These are phyloP conservation scores for Saturnia japonica DNA, from an alignment of 2,888 invertebrate species.

Conservation along the genomic window DNA sequence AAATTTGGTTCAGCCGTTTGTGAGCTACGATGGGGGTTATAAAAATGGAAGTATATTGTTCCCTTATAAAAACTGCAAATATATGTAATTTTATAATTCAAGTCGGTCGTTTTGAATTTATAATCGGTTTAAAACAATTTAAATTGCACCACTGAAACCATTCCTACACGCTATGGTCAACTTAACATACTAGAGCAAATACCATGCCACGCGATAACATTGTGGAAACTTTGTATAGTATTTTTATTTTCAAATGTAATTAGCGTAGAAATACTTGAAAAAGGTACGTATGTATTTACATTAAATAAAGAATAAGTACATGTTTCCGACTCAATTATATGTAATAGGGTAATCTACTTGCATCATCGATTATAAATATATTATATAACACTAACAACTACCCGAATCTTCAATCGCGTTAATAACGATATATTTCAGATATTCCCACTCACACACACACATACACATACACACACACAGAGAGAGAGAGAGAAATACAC, in stretches of 20 bases:
- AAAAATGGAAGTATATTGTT: too few species aligned
- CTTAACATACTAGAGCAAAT: slow-evolving; percentile 59
- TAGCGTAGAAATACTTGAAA: background rate
- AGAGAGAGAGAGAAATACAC: too few species aligned
- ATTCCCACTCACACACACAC: too few species aligned
- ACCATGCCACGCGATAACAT: slow-evolving; percentile 50
- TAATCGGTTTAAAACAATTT: background rate
- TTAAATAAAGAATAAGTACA: background rate
- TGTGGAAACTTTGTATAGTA: slow-evolving; percentile 18
- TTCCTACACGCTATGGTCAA: slow-evolving; percentile 52
- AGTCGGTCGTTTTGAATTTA: background rate
- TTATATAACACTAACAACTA: too few species aligned
- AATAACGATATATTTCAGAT: too few species aligned
- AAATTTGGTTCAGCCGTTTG: too few species aligned
- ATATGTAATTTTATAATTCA: background rate
- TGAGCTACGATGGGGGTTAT: too few species aligned
- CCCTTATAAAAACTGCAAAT: background rate
- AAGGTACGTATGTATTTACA: background rate
- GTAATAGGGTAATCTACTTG: slow-evolving; percentile 37
- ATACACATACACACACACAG: too few species aligned
- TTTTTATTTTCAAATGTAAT: background rate
- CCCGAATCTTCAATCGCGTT: too few species aligned
- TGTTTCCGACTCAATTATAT: slow-evolving; percentile 13
- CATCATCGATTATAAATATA: slow-evolving; percentile 29
- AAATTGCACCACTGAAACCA: slow-evolving; percentile 20